phyloP scores from a whole-genome alignment of 1,140 invertebrate species.

The Palaemon carinicauda region DNA sequence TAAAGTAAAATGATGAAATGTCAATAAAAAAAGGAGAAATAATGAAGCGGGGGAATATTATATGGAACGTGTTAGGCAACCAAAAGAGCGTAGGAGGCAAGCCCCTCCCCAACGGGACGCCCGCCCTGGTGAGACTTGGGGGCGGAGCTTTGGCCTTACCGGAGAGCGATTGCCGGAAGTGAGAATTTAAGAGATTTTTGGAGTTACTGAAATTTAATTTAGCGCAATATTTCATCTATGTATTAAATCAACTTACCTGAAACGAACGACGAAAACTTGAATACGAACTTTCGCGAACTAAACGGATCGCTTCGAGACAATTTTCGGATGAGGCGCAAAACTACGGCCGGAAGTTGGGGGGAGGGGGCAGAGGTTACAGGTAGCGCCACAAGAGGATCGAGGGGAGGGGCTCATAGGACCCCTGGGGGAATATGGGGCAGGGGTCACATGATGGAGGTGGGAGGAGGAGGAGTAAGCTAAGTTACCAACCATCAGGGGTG shows the following conservation, averaged over 20 bases:
- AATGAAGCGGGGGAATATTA: neutral
- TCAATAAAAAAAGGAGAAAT: neutral
- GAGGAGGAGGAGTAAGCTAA: slow-evolving; percentile 13
- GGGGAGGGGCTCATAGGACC: slow-evolving; percentile 29
- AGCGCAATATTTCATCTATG: too few species aligned
- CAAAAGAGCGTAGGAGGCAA: slow-evolving; percentile 29
- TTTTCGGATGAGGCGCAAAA: neutral
- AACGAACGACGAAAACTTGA: neutral
- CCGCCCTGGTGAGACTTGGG: neutral
- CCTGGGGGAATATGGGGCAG: slow-evolving; percentile 46
- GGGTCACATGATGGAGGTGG: slow-evolving; percentile 45
- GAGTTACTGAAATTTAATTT: too few species aligned
- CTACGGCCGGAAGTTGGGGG: neutral
- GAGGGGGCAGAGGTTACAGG: neutral
- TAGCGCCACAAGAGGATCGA: neutral
- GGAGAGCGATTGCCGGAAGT: neutral
- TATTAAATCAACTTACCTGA: too few species aligned
- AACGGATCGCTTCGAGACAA: neutral
- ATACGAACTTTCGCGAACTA: neutral
- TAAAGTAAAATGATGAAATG: too few species aligned
- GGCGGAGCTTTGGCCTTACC: slow-evolving; percentile 8
- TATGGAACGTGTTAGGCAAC: neutral
- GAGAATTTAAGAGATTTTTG: neutral
- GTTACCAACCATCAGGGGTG: neutral
- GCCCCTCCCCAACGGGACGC: slow-evolving; percentile 46